Evolutionary conservation across 2,113 vertebrate species (phyloP).

Genomic region (Oxyura jamaicensis): DNA sequence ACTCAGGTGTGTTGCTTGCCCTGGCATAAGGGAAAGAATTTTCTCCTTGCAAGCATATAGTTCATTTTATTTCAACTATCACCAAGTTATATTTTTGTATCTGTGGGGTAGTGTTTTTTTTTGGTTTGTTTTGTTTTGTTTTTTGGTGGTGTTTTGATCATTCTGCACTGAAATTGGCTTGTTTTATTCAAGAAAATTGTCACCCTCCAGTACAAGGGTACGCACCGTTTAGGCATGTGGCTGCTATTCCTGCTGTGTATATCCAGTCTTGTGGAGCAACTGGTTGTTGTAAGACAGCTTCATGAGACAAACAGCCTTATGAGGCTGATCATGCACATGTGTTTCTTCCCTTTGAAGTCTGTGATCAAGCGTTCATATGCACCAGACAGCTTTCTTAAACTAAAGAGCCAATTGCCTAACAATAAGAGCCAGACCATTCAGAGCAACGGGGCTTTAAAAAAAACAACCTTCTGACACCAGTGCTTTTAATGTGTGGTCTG

Average conservation of each 20-base stretch:
- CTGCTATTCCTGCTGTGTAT: background rate
- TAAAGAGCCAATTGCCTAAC: constrained; percentile 17
- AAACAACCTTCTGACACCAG: background rate
- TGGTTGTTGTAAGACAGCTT: background rate
- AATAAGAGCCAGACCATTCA: constrained; percentile 16
- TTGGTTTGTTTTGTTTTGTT: too few relatives aligned
- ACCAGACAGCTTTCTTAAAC: constrained; percentile 36
- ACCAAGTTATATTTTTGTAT: background rate
- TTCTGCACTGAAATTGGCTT: background rate
- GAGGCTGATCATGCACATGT: constrained; percentile 40
- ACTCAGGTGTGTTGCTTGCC: rapidly evolving
- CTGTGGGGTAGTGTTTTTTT: background rate
- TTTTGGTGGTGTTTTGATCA: background rate
- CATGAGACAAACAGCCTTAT: background rate
- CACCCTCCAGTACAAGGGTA: background rate
- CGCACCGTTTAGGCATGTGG: background rate
- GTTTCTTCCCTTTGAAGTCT: constrained; percentile 64
- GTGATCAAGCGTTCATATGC: constrained; percentile 32
- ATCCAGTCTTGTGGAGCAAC: background rate
- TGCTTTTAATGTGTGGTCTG: background rate
- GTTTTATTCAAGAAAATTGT: background rate
- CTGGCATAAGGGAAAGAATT: background rate
- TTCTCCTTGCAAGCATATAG: background rate
- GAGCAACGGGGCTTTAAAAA: background rate
- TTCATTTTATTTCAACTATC: background rate